Conservation (phyloP, 2,113 vertebrate genomes). For the Chionis minor region DNA sequence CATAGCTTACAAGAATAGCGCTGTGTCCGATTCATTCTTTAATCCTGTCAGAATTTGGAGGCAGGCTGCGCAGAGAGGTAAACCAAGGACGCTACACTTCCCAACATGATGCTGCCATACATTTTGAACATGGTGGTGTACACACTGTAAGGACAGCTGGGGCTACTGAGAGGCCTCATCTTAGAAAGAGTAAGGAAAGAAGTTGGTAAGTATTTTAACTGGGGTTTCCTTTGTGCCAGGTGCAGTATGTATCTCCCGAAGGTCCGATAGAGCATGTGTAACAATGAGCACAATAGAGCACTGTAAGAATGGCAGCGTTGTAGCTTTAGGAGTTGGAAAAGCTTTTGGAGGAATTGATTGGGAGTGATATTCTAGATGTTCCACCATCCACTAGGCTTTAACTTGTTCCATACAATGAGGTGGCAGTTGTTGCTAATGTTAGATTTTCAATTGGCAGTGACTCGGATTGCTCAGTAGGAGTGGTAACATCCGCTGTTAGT, state of each 20-base stretch:
- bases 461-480: not conserved
- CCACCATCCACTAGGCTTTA: not conserved
- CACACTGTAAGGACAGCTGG: not conserved
- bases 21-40: not conserved
- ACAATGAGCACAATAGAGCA: too few species aligned
- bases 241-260: not conserved
- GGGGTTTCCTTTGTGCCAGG: not conserved
- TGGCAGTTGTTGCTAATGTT: not conserved
- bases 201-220: not conserved
- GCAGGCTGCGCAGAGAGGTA: not conserved
- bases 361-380: not conserved
- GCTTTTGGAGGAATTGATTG: not conserved
- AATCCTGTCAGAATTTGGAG: not conserved
- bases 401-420: not conserved
- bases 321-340: not conserved
- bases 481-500: not conserved
- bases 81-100: not conserved
- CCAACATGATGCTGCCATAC: not conserved
- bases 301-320: not conserved
- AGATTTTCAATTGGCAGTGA: not conserved
- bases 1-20: not conserved
- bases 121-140: not conserved
- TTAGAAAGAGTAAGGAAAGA: not conserved
- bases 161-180: not conserved
- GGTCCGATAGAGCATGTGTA: too few species aligned